Base-by-base conservation (phyloP, 1,140 invertebrate genomes). In the Cepaea nemoralis region DNA sequence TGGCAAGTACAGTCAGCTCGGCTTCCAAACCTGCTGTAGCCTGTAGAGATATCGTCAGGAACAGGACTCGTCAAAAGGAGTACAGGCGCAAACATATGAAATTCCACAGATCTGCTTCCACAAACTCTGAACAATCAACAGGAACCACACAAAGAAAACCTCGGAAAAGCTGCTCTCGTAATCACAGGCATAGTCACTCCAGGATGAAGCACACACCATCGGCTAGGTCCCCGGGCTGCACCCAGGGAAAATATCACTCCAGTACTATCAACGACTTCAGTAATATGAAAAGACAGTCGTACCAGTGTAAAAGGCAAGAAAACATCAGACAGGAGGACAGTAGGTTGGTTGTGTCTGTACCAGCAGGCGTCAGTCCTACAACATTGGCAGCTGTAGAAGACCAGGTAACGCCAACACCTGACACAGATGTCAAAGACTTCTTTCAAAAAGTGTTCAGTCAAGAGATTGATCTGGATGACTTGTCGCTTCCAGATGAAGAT, bases 391-490 rank as follows among this genome's bases (percentile, higher is more conserved):
- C 45, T 19, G 45, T 12, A 19, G 19, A 73, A 10, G 70, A 35
- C 37, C 16, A 5, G 2, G 6, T 12, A 14, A 40, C 39, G 16
- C 6, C 12, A 8, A 19, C 67, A 37, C 1, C 42, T 6, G 37
- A 74, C 14, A 42, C 66, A 16, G 67, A 71, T 5, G 63, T 55
- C 35, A 69, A 45, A 39, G 77, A 84, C 24, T 35, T 84, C 45
- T 84, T 84, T 42, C 42, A 45, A 40, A 82, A 69, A 59, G 69
- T 84, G 2, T 84, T 84, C 70, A 84, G 80, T 67, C 76, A 84
- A 37, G 83, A 80, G 63, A 73, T 84, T 45, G 77, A 82, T 5
- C 37, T 80, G 37, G 81, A 82, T 42, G 82, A 83, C 35, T 24
- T 76, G 3, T 75, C 77, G 12, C 59, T 66, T 0, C 75, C 40